Conservation (phyloP, 2,888 invertebrate species). For the Cosmorhoe ocellata region DNA sequence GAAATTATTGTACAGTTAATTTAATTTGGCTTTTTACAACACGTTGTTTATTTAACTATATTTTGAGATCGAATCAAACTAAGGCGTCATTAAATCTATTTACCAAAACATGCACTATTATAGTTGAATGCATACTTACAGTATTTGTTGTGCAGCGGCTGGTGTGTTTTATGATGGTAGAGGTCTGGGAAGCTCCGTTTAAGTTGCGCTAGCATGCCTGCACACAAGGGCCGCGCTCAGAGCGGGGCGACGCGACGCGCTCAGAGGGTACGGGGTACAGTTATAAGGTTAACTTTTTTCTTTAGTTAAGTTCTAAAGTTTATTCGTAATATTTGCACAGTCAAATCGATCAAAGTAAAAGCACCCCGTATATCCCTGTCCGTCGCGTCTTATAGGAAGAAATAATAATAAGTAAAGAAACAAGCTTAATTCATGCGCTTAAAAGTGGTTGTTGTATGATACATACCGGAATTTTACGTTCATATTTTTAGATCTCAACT, state of each 20-base stretch:
- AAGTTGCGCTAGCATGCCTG: conserved; percentile 94
- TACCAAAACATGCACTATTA: conserved; percentile 58
- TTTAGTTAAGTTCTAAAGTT: too few relatives aligned
- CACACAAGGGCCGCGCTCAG: conserved; percentile 84
- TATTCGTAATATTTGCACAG: not conserved
- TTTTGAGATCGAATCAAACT: conserved; percentile 8
- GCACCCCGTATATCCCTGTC: conserved; percentile 47
- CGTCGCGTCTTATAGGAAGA: conserved; percentile 61
- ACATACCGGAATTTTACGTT: conserved; percentile 5
- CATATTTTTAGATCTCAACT: not conserved
- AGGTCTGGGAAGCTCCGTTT: conserved; percentile 94
- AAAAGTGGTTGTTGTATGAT: conserved; percentile 44
- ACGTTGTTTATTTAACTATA: not conserved
- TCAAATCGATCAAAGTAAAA: not conserved
- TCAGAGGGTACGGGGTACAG: conserved; percentile 51
- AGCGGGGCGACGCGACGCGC: conserved; percentile 64
- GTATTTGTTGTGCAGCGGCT: conserved; percentile 89
- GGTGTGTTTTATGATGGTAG: conserved; percentile 89
- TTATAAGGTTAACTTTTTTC: too few relatives aligned
- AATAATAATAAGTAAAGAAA: conserved; percentile 58
- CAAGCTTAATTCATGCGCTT: conserved; percentile 73
- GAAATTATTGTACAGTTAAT: not conserved
- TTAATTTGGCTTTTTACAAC: not conserved
- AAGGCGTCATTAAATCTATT: conserved; percentile 33
- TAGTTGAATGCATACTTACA: conserved; percentile 75